Evolutionary conservation across 2,888 invertebrate genomes (phyloP).

Genomic region (Orchesella flavescens): DNA sequence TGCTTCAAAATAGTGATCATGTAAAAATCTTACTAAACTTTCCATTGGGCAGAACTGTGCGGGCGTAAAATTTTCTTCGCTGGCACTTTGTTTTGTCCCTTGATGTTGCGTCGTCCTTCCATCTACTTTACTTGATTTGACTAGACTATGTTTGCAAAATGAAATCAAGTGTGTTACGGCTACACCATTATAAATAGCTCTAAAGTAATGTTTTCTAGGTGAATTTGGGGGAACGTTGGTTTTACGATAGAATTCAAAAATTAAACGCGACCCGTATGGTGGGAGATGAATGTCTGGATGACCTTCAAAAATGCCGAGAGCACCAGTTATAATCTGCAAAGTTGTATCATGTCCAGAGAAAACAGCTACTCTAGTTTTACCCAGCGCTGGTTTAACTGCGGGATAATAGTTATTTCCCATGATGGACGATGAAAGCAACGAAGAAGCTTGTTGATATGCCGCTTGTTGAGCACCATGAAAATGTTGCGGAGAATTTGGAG

Average conservation of each 20-base stretch:
- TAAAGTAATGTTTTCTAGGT: slow-evolving; percentile 85
- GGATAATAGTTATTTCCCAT: slow-evolving; percentile 62
- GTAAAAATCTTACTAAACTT: slow-evolving; percentile 88
- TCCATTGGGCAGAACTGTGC: slow-evolving; percentile 85
- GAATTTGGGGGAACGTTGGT: slow-evolving; percentile 72
- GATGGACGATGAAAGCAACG: slow-evolving; percentile 58
- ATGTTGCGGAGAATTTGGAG: slow-evolving; percentile 45
- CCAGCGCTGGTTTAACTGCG: slow-evolving; percentile 37
- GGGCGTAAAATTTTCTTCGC: slow-evolving; percentile 71
- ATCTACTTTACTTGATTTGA: slow-evolving; percentile 47
- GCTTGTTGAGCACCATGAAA: slow-evolving; percentile 57
- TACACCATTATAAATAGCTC: slow-evolving; percentile 88
- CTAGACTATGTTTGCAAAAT: slow-evolving; percentile 81
- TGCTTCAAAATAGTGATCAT: slow-evolving; percentile 87
- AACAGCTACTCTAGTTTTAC: slow-evolving; percentile 79
- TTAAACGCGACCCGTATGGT: slow-evolving; percentile 88
- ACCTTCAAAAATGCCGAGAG: slow-evolving; percentile 81
- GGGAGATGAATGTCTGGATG: slow-evolving; percentile 79
- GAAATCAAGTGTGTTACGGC: slow-evolving; percentile 87
- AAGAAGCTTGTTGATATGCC: slow-evolving; percentile 49
- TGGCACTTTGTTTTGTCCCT: slow-evolving; percentile 75
- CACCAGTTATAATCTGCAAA: slow-evolving; percentile 86
- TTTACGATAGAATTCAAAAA: slow-evolving; percentile 90
- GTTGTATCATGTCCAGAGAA: slow-evolving; percentile 96
- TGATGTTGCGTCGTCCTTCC: slow-evolving; percentile 74